These are phyloP conservation scores for Passer domesticus DNA, from an alignment of 2,113 vertebrate species.

Conservation along the genomic window DNA sequence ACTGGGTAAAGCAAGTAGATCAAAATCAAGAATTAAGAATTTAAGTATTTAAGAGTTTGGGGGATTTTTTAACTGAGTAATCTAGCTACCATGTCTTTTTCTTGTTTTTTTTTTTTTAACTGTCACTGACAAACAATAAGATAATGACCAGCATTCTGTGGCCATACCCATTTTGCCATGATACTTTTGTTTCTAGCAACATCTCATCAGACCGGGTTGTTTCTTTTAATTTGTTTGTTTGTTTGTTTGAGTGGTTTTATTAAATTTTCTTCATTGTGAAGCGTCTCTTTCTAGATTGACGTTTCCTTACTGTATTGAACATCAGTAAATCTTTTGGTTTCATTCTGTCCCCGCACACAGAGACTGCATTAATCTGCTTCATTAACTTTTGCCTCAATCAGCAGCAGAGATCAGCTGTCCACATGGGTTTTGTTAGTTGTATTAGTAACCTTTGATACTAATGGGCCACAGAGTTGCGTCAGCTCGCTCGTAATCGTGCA, in stretches of 20 bases:
- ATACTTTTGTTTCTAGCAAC: neutral
- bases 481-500: neutral
- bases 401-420: neutral
- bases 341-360: neutral
- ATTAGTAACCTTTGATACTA: slow-evolving; percentile 19
- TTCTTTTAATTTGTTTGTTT: neutral
- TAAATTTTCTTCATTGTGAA: neutral
- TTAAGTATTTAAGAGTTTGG: neutral
- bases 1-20: neutral
- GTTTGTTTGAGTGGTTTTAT: neutral
- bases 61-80: neutral
- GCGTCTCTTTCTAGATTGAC: neutral
- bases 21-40: neutral
- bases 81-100: neutral
- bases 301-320: neutral
- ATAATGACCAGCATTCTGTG: neutral
- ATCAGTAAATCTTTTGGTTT: neutral
- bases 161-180: neutral
- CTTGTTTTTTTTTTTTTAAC: too few species aligned
- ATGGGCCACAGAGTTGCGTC: neutral
- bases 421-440: neutral
- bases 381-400: slow-evolving; percentile 17
- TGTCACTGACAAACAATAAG: neutral
- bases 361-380: neutral
- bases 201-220: neutral